Evolutionary conservation across 2,888 invertebrate species (phyloP), one percentile per base, ranked within the genome.

Genomic region (Chrysopilus asiliformis): DNA sequence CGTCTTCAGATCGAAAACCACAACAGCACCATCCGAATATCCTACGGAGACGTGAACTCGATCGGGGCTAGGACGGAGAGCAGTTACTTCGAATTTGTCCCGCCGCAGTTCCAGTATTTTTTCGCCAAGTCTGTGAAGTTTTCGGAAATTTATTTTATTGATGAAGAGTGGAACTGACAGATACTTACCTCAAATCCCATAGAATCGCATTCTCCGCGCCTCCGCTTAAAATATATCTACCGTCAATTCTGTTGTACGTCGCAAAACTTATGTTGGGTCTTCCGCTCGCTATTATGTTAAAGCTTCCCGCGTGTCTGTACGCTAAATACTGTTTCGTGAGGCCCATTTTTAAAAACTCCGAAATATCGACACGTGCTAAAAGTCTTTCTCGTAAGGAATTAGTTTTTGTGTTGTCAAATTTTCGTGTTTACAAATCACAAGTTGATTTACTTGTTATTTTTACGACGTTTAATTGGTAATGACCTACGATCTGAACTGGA

Each of bases 311-410:
- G 2, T 85, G 76, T 17, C 73, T 74, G 58, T 86, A 95, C 34
- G 90, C 78, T 47, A 94, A 70, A 71, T 97, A 97, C 65, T 97
- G 90, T 56, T 90, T 94, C 7, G 94, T 89, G 38, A 90, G 65
- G 34, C 86, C 87, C 89, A 89, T 89, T 50, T 52, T 12, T 29
- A 14, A 14, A 29, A 13, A 29, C 13, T 13, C 16, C 10, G 15
- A 29, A 29, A 22, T n/a, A n/a, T n/a, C n/a, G n/a, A n/a, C n/a
- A n/a, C n/a, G n/a, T n/a, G n/a, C n/a, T n/a, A n/a, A n/a, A n/a
- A n/a, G n/a, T n/a, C n/a, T n/a, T n/a, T n/a, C n/a, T n/a, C n/a
- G n/a, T n/a, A n/a, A n/a, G n/a, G n/a, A n/a, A n/a, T n/a, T n/a
- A n/a, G n/a, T n/a, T n/a, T n/a, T n/a, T n/a, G n/a, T n/a, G n/a